Percentiles rank a stretch among this genome's conserved stretches.
phyloP scores from a whole-genome alignment of 35 echinoderm and acorn worm species.

The Stichopus chloronotus region DNA sequence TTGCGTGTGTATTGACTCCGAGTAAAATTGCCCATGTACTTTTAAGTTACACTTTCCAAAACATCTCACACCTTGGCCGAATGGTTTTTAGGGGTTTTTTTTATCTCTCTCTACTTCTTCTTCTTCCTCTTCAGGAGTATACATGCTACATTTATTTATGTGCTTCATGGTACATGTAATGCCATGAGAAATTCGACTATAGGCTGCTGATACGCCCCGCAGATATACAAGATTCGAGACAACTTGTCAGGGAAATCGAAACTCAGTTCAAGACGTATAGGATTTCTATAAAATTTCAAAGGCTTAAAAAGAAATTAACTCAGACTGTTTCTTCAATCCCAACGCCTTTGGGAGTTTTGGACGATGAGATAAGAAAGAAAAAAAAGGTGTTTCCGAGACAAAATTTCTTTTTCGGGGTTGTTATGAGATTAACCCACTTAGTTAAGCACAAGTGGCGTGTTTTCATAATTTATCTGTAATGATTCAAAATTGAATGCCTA shows the following conservation, averaged over 20 bases:
- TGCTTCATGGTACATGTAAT: no score
- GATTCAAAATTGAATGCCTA: conserved; percentile 8
- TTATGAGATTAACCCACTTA: conserved; percentile 46
- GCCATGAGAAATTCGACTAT: no score
- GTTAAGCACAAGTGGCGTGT: neutral
- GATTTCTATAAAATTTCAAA: conserved; percentile 27
- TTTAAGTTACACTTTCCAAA: no score
- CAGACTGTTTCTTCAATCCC: conserved; percentile 24
- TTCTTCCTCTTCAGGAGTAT: no score
- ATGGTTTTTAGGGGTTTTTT: no score
- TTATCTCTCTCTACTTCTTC: no score
- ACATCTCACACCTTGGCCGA: no score
- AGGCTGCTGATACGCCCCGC: neutral
- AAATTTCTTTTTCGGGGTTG: neutral
- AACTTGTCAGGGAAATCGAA: conserved; percentile 35
- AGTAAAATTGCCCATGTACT: no score
- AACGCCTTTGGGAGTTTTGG: conserved; percentile 34
- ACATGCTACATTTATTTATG: no score
- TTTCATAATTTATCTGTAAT: conserved; percentile 9
- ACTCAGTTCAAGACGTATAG: conserved; percentile 44
- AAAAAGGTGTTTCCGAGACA: conserved; percentile 39
- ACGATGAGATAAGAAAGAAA: conserved; percentile 5
- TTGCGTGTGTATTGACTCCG: no score
- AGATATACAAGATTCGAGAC: conserved; percentile 41
- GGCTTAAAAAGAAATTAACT: conserved; percentile 5